Conservation (phyloP, 2,113 vertebrate species). For the Lontra canadensis region DNA sequence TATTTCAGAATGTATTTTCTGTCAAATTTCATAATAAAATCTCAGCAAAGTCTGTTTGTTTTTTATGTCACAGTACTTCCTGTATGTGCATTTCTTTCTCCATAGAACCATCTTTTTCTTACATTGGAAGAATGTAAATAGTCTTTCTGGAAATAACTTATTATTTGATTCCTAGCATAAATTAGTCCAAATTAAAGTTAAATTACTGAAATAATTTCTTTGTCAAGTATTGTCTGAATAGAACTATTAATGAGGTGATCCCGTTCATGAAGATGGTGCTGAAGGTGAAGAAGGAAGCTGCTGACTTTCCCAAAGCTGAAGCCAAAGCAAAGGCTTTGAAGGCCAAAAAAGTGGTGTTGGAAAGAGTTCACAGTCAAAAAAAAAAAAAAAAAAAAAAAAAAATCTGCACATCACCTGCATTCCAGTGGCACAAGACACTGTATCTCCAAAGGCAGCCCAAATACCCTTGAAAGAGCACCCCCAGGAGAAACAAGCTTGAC, state of each 20-base stretch:
- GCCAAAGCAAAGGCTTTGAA: background rate
- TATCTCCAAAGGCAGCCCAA: background rate
- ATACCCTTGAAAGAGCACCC: background rate
- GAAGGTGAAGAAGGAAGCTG: background rate
- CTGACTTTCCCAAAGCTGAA: background rate
- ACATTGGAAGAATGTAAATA: background rate
- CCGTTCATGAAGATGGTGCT: background rate
- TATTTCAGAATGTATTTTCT: slow-evolving; percentile 39
- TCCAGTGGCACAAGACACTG: background rate
- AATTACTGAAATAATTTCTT: background rate
- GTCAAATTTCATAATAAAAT: slow-evolving; percentile 57
- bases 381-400: background rate
- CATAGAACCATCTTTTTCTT: background rate
- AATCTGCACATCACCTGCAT: background rate
- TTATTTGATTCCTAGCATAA: background rate
- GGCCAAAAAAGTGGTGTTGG: background rate
- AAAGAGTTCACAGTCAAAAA: background rate
- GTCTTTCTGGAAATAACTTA: slow-evolving; percentile 22
- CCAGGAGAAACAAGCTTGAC: background rate
- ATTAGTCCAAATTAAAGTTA: background rate
- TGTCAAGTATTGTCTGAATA: background rate
- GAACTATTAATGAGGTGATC: background rate
- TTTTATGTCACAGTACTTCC: background rate
- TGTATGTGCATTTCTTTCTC: background rate
- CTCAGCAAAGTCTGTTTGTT: background rate